Evolutionary conservation across 2,113 vertebrate species (phyloP), one percentile per base, ranked within the genome.

Genomic region (Polypterus bichir): DNA sequence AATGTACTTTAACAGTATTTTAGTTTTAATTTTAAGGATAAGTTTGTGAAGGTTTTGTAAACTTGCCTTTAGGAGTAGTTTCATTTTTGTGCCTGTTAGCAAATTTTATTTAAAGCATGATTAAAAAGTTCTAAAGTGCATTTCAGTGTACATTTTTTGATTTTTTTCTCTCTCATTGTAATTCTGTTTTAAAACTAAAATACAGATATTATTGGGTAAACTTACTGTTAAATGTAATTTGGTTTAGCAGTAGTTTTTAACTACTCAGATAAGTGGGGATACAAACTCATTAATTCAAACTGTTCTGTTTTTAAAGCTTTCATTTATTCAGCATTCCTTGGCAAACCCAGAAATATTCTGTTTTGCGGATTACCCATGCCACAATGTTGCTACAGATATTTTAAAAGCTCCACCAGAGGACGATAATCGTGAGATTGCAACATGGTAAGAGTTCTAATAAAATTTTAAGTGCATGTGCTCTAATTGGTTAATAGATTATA

Each of bases 371-470:
- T 99, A 87, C 74, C 89, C 93, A 9, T 98, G 95, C 77, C 96
- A 98, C 75, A 84, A 88, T 51, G 96, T 99, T 72, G 91, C 91
- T 71, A 97, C 92, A 53, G 96, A 99, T 78, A 98, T 99, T 72
- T 84, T 99, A 55, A 99, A 99, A 87, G 96, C 96, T 62, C 96
- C 94, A 67, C 96, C 96, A n/a, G 96, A 99, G 76, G 96, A 99
- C 75, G 96, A 98, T 79, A 99, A 99, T 82, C 82, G 93, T 73
- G 96, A 97, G 82, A 99, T 99, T 71, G 94, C 93, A 10, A 98
- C 95, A 60, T 98, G 95, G 95, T 97, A 90, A 73, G 72, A n/a
- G 47, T 57, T 55, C 27, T 27, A 27, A 27, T 27, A 27, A 27
- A 27, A 27, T 27, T n/a, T n/a, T 27, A 27, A 27, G 27, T 27